Base-by-base conservation (phyloP, 2,797 vertebrate species). In the Diplodus puntazzo region DNA sequence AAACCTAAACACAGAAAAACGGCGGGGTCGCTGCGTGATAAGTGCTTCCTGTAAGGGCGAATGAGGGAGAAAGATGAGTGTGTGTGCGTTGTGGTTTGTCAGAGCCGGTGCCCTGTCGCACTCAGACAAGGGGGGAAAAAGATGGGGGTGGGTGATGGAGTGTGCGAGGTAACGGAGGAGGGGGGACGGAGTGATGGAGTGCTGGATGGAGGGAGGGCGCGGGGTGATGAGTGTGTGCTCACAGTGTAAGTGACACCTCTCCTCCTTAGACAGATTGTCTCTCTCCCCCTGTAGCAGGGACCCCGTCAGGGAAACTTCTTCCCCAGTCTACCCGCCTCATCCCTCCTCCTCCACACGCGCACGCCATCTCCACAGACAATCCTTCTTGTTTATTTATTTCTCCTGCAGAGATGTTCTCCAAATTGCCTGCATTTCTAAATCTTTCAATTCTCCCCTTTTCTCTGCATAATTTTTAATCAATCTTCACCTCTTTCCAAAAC, bases 181-280 rank as follows among this genome's bases (percentile, higher is more conserved):
- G 64, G 83, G 63, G 63, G 71, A 65, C 5, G 16, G 61, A 54
- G 77, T 83, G 90, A 84, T 84, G 85, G 82, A 87, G 86, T 73
- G 74, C 59, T 52, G 82, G 53, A 20, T 78, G 78, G 81, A 50
- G 70, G 79, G 73, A 60, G 82, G 82, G 83, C 6, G 54, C 43
- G 75, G 59, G 83, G 88, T 94, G 95, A 95, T 95, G 92, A 95
- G 95, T 96, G 95, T 94, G 92, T 89, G 88, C 85, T 94, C 89
- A 81, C 91, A 92, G 89, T 92, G 79, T 93, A 94, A 95, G 94
- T 94, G 95, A 95, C 94, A 95, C 89, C 91, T 94, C 93, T 95
- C 91, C 92, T 94, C 88, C 92, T 93, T 93, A 94, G 92, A 95
- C 94, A 94, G 93, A 95, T 95, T 92, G 92, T 92, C 92, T 93